Percentiles rank a stretch among this genome's conserved stretches.
Evolutionary conservation across 2,113 vertebrate genomes (phyloP).

Genomic region (Hyperoodon ampullatus): DNA sequence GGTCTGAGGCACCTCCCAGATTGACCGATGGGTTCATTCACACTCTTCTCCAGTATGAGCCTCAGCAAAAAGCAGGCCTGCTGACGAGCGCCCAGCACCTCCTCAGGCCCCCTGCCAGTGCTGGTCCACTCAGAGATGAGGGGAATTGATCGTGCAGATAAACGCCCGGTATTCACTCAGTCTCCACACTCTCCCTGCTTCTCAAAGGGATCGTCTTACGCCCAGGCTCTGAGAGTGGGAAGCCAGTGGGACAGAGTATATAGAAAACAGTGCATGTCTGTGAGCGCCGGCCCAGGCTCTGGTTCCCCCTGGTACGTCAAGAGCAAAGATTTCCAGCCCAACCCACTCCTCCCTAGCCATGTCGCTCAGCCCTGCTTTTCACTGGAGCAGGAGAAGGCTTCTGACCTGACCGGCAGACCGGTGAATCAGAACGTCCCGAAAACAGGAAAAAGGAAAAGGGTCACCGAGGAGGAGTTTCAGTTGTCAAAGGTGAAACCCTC

Average conservation of each 20-base stretch:
- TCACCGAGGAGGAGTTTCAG: neutral
- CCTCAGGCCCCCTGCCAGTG: neutral
- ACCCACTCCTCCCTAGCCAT: neutral
- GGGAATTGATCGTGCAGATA: neutral
- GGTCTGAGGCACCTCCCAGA: neutral
- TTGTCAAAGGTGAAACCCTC: neutral
- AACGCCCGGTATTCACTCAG: neutral
- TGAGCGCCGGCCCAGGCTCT: neutral
- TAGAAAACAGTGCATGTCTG: neutral
- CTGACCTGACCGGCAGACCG: neutral
- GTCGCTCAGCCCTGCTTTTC: neutral
- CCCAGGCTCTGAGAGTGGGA: neutral
- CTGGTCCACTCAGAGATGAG: neutral
- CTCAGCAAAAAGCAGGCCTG: neutral
- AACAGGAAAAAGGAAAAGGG: conserved; percentile 6
- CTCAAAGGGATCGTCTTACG: neutral
- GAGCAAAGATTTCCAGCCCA: conserved; percentile 32
- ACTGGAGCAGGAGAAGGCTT: neutral
- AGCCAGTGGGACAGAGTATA: neutral
- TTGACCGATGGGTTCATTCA: neutral
- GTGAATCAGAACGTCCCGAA: neutral
- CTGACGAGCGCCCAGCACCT: neutral
- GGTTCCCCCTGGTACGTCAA: neutral
- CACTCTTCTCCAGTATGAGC: neutral
- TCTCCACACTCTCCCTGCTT: neutral